These are phyloP conservation scores for Centropyge bicolor DNA, from an alignment of 2,797 vertebrate genomes.

Conservation along the genomic window DNA sequence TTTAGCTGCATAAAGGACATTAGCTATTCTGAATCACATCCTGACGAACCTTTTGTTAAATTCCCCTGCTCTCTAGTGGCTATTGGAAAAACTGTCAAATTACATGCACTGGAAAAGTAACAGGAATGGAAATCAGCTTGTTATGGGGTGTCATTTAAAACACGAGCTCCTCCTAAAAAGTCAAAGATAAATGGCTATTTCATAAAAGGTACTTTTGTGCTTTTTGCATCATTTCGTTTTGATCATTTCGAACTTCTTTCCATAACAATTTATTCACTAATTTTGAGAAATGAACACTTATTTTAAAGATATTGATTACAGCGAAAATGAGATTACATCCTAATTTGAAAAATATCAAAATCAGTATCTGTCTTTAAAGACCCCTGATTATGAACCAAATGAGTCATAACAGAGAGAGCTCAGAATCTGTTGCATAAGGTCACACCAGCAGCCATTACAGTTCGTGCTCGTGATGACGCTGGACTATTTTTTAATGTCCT, in stretches of 20 bases:
- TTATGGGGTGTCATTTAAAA: background rate
- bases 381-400: background rate
- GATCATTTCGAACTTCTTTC: background rate
- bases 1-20: background rate
- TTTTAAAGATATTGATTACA: background rate
- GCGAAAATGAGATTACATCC: background rate
- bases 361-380: background rate
- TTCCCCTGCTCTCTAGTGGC: conserved; percentile 1
- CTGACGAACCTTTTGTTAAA: background rate
- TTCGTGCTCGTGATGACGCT: background rate
- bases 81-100: background rate
- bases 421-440: background rate
- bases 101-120: background rate
- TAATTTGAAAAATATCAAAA: background rate
- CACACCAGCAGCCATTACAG: conserved; percentile 1
- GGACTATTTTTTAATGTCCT: background rate
- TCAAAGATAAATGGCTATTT: background rate
- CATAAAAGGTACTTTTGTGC: background rate
- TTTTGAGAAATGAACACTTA: background rate
- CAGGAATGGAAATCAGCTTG: background rate
- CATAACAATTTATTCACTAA: background rate
- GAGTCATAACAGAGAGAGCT: conserved; percentile 5
- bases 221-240: background rate
- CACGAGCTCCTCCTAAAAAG: background rate
- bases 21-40: background rate